Base-by-base conservation (phyloP, 2,888 invertebrate genomes). In the Nymphalis urticae region DNA sequence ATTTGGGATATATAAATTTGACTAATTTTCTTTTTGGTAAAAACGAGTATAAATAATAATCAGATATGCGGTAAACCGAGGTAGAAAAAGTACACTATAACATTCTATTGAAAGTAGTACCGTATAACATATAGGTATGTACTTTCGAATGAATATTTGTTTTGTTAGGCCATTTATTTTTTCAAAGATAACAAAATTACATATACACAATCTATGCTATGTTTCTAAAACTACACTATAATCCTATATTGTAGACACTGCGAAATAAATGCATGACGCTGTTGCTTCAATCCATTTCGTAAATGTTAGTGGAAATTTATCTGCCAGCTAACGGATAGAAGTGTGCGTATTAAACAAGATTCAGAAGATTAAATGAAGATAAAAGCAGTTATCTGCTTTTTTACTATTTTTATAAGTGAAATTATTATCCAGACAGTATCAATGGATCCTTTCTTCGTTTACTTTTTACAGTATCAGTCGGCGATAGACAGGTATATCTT, bases 401-500 rank as follows among this genome's bases (percentile, higher is more conserved):
- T 64, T 36, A 32, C 61, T 56, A 32, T 51, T 56, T 36, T 53
- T n/a, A 54, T 64, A 56, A 64, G 56, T 62, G 56, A 62, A 54
- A 62, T 56, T 71, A 65, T 66, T 59, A 62, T 71, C 69, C 64
- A 73, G 65, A 66, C 47, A 56, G 62, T 59, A 67, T 72, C 48
- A 73, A 76, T 77, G 76, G 75, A 75, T 74, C 72, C 75, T 70
- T 62, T 64, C 48, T 72, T 71, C 67, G 74, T 61, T 72, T 75
- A 73, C 72, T 68, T 21, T 82, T 93, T 94, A 94, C 80, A 95
- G 91, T 83, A 94, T 92, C 85, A 94, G 89, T 82, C 94, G 93
- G 82, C 94, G 94, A 80, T 94, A 94, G 6, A 94, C 86, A 59
- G 95, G 94, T 63, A 94, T 88, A 69, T 94, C 94, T 72, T 94